phyloP scores from a whole-genome alignment of 1,140 invertebrate genomes.

The Zelostemma sp. region DNA sequence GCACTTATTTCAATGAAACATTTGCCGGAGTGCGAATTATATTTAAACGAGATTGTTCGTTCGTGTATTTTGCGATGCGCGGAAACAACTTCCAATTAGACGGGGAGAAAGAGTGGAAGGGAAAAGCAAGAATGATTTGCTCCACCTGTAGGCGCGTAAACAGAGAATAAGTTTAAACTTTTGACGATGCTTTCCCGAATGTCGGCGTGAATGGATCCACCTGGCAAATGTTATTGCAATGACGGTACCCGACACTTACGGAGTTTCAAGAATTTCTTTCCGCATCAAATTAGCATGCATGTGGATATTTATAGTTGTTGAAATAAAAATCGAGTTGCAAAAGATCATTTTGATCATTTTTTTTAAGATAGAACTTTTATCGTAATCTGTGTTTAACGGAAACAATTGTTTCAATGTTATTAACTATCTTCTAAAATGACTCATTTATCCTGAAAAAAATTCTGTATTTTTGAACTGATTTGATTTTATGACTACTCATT shows the following conservation, averaged over 20 bases:
- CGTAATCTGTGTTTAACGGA: too few species aligned
- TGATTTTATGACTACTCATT: too few species aligned
- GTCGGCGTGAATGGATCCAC: constrained; percentile 57
- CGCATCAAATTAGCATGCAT: constrained; percentile 28
- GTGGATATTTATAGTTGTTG: constrained; percentile 19
- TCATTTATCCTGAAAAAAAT: too few species aligned
- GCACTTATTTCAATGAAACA: too few species aligned
- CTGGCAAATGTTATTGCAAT: constrained; percentile 47
- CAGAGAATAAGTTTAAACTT: constrained; percentile 47
- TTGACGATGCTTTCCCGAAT: constrained; percentile 38
- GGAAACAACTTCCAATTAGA: constrained; percentile 50
- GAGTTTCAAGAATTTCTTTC: constrained; percentile 7
- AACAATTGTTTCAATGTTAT: too few species aligned
- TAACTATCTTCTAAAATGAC: too few species aligned
- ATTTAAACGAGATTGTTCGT: too few species aligned
- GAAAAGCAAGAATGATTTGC: constrained; percentile 52
- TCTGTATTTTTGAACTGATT: too few species aligned
- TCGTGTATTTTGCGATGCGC: constrained; percentile 26
- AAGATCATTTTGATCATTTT: too few species aligned
- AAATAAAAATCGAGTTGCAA: constrained; percentile 12
- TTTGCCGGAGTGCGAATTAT: too few species aligned
- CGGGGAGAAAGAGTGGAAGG: constrained; percentile 35
- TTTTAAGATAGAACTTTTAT: too few species aligned
- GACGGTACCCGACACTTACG: not conserved
- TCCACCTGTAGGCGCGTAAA: constrained; percentile 65